These are phyloP conservation scores for Ceratina calcarata DNA, from an alignment of 1,140 invertebrate species.

Conservation along the genomic window DNA sequence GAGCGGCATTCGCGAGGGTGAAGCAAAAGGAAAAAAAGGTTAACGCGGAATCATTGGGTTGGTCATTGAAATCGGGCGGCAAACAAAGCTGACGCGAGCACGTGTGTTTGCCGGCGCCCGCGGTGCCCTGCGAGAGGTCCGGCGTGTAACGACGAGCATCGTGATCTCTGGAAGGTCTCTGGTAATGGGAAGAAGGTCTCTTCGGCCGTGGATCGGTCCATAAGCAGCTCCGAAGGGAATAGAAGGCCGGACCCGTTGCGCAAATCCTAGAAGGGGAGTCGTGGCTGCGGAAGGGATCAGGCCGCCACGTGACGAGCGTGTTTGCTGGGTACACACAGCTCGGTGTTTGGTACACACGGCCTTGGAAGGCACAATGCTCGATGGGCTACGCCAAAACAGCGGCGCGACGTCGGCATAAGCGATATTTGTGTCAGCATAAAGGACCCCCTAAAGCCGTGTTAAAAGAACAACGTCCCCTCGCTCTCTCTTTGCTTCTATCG, in stretches of 20 bases:
- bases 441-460: constrained; percentile 72
- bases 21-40: constrained; percentile 1
- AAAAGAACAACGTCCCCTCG: constrained; percentile 74
- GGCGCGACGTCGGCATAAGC: constrained; percentile 77
- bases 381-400: constrained; percentile 80
- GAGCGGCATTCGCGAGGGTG: constrained; percentile 16
- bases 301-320: constrained; percentile 76
- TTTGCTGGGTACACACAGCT: constrained; percentile 78
- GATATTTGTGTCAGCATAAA: constrained; percentile 81
- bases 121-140: constrained; percentile 62
- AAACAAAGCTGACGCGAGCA: constrained; percentile 70
- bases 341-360: constrained; percentile 75
- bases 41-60: constrained; percentile 11
- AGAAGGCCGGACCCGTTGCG: constrained; percentile 61
- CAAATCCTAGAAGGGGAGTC: constrained; percentile 68
- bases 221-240: constrained; percentile 48
- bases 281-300: constrained; percentile 64
- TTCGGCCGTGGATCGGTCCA: neutral
- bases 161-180: constrained; percentile 50
- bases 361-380: constrained; percentile 76
- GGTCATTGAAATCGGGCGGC: constrained; percentile 25
- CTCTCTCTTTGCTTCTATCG: neutral
- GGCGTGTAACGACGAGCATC: constrained; percentile 28
- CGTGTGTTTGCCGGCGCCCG: constrained; percentile 70
- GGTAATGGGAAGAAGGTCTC: constrained; percentile 44